Evolutionary conservation across 2,113 vertebrate species (phyloP), one percentile per base, ranked within the genome.

Genomic region (Myocastor coypus): DNA sequence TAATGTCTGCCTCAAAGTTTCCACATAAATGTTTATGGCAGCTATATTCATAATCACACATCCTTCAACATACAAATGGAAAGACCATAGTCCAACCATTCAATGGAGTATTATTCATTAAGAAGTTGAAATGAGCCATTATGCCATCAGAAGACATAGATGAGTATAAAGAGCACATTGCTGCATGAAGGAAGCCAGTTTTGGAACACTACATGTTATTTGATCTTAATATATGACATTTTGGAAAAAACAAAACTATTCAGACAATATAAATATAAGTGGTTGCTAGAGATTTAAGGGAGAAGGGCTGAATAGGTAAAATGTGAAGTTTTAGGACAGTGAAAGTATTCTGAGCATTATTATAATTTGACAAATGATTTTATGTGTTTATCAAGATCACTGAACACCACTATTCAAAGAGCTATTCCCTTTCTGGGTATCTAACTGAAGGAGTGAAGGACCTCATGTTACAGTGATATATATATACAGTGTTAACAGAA

Each of bases 341-440:
- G 71, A 50, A 80, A 55, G 28, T 81, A 68, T 42, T 83, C 34
- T 78, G 5, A 61, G n/a, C 46, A 68, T 55, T 88, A 77, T 11
- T 68, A 19, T 87, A 87, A 87, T 91, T 91, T 83, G 83, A 83
- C 61, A 91, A 75, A 87, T 77, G 52, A 71, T 24, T 17, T 64
- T 69, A 57, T 30, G 4, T 71, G 34, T 77, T 90, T 83, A 30
- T 87, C 59, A 90, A 90, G 90, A n/a, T n/a, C n/a, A n/a, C n/a
- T 92, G 93, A 82, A 82, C 66, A 77, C 85, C 73, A 75, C 19
- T 59, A 46, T 37, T 78, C 30, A 61, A 81, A 95, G 46, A 52
- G 30, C 66, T n/a, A 69, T 69, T 69, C 16, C 32, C 66, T n/a
- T 64, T 64, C 61, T 64, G 9, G 61, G 26, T 64, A 28, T 69